Percentiles rank a stretch among this genome's conserved stretches.
Evolutionary conservation across 2,888 invertebrate genomes (phyloP).

Genomic region (Papilio demoleus): DNA sequence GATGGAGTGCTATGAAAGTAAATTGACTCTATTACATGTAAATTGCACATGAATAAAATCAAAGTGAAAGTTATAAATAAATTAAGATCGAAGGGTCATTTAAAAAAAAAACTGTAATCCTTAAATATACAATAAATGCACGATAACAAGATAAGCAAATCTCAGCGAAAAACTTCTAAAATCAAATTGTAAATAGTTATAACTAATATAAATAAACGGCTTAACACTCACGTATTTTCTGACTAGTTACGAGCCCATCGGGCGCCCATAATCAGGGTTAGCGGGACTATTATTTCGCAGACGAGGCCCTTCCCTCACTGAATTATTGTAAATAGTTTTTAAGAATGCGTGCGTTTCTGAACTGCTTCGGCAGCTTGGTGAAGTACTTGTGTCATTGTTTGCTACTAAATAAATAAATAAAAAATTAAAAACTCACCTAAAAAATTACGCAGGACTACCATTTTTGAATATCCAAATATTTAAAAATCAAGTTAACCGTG

Average conservation of each 20-base stretch:
- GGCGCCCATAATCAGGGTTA: too few species aligned
- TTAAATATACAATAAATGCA: not conserved
- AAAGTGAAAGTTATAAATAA: constrained; percentile 18
- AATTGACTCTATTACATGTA: constrained; percentile 22
- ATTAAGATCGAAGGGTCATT: not conserved
- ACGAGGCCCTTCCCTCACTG: too few species aligned
- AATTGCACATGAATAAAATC: constrained; percentile 17
- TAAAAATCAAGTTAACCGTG: constrained; percentile 17
- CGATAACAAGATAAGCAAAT: not conserved
- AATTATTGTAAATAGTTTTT: too few species aligned
- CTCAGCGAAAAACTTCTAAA: too few species aligned
- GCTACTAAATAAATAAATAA: not conserved
- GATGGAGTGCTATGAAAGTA: constrained; percentile 27
- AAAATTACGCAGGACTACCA: not conserved
- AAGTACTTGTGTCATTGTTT: too few species aligned
- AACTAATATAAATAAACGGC: too few species aligned
- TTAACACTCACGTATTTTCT: too few species aligned
- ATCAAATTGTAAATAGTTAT: too few species aligned
- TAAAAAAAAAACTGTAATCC: not conserved
- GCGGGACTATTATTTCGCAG: too few species aligned
- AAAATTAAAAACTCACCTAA: not conserved
- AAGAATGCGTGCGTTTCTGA: too few species aligned
- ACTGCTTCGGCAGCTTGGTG: too few species aligned
- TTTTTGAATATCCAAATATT: constrained; percentile 15
- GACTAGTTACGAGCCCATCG: too few species aligned